Evolutionary conservation across 2,888 invertebrate genomes (phyloP).

Genomic region (Luperina testacea): DNA sequence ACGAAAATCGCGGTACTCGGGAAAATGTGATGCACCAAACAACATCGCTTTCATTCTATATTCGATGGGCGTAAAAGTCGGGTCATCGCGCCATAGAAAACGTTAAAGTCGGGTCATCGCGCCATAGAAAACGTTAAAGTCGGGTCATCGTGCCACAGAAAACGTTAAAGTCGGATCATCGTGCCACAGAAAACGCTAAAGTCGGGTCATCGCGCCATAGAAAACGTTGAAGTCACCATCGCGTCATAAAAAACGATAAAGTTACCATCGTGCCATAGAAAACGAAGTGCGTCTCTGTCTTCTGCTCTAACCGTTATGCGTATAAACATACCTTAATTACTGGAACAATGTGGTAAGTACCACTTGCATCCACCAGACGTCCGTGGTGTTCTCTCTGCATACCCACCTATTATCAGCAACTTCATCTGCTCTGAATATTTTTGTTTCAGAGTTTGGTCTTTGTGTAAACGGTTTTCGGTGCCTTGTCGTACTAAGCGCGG

Average conservation of each 20-base stretch:
- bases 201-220: no score
- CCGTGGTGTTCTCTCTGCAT: neutral
- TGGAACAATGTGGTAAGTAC: neutral
- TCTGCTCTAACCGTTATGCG: neutral
- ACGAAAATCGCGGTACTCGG: no score
- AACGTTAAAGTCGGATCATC: neutral
- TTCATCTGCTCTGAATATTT: neutral
- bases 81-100: neutral
- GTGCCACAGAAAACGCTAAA: neutral
- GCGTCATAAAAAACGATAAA: neutral
- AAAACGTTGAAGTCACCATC: neutral
- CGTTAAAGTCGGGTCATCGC: neutral
- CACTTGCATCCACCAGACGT: neutral
- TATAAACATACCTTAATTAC: neutral
- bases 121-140: no score
- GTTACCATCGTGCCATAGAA: neutral
- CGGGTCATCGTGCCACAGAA: neutral
- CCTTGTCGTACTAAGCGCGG: neutral
- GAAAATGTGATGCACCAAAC: no score
- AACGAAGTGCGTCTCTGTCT: neutral
- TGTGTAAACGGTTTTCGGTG: neutral
- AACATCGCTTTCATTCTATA: neutral
- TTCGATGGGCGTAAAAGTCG: neutral
- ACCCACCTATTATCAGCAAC: neutral
- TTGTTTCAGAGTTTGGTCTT: neutral